Conservation (phyloP, 2,888 invertebrate species). For the Drosophila multiciliata region DNA sequence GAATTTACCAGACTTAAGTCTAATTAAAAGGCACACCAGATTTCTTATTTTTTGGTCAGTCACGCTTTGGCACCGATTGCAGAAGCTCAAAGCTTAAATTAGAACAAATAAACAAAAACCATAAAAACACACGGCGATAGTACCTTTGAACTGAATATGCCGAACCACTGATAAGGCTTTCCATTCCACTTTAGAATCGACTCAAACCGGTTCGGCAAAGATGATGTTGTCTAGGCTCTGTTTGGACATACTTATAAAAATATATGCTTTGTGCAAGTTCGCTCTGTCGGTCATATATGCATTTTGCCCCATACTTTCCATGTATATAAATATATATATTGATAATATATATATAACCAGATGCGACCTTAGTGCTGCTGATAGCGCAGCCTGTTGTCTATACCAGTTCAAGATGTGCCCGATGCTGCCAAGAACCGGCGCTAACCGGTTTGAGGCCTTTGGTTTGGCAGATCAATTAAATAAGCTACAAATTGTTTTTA, state of each 20-base stretch:
- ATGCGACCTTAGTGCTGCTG: conserved; percentile 74
- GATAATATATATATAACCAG: conserved; percentile 40
- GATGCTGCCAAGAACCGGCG: conserved; percentile 45
- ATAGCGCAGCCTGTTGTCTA: conserved; percentile 61
- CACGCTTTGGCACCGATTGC: conserved; percentile 62
- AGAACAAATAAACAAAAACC: conserved; percentile 23
- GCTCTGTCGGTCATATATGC: conserved; percentile 47
- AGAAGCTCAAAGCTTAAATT: conserved; percentile 31
- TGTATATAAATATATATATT: conserved; percentile 44
- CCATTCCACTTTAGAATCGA: conserved; percentile 66
- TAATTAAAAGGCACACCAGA: conserved; percentile 15
- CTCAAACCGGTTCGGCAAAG: conserved; percentile 67
- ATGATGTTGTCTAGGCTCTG: conserved; percentile 37
- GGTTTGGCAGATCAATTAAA: conserved; percentile 54
- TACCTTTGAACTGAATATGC: conserved; percentile 74
- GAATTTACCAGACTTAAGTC: conserved; percentile 31
- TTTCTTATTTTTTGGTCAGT: conserved; percentile 24
- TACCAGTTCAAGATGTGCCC: conserved; percentile 61
- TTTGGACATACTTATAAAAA: conserved; percentile 3
- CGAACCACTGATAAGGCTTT: conserved; percentile 59
- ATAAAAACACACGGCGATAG: conserved; percentile 17
- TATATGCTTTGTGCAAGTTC: conserved; percentile 5
- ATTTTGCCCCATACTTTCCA: conserved; percentile 54
- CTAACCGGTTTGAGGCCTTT: conserved; percentile 45
- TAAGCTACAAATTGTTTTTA: conserved; percentile 53